A percentile compares a stretch with the other conserved stretches of the same genome.
Conservation (phyloP, 2,113 vertebrate genomes). For the Laticauda laticaudata region DNA sequence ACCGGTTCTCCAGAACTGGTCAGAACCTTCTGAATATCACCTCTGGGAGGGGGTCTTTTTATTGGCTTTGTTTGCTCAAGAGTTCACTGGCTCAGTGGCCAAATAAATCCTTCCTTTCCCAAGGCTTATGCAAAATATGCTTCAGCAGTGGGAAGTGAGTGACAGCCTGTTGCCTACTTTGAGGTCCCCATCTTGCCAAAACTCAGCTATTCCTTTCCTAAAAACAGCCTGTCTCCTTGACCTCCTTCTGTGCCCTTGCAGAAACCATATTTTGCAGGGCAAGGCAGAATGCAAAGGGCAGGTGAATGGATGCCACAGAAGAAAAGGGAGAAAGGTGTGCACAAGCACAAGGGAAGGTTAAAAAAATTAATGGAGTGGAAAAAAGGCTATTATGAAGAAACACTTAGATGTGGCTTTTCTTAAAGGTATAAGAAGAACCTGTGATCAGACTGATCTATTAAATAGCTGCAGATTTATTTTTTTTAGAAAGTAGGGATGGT, state of each 20-base stretch:
- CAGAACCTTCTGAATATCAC: too few species aligned
- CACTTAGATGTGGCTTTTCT: background rate
- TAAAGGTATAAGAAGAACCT: background rate
- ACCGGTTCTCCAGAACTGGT: too few species aligned
- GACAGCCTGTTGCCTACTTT: background rate
- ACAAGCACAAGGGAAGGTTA: background rate
- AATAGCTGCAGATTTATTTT: background rate
- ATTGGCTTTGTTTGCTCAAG: background rate
- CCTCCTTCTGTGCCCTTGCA: background rate
- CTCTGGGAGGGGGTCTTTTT: background rate
- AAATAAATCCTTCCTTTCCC: background rate
- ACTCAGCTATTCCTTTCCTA: background rate
- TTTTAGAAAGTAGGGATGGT: background rate
- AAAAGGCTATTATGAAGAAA: background rate
- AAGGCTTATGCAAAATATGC: background rate
- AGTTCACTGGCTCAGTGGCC: background rate
- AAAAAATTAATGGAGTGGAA: background rate
- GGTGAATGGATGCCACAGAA: background rate
- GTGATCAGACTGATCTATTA: background rate
- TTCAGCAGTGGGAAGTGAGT: background rate
- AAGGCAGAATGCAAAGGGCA: background rate
- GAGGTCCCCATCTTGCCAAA: background rate
- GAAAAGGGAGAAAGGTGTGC: background rate
- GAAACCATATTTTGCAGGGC: background rate
- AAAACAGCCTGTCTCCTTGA: slow-evolving; percentile 10